These are phyloP conservation scores for Muntiacus reevesi DNA, from an alignment of 2,113 vertebrate species.

Conservation along the genomic window DNA sequence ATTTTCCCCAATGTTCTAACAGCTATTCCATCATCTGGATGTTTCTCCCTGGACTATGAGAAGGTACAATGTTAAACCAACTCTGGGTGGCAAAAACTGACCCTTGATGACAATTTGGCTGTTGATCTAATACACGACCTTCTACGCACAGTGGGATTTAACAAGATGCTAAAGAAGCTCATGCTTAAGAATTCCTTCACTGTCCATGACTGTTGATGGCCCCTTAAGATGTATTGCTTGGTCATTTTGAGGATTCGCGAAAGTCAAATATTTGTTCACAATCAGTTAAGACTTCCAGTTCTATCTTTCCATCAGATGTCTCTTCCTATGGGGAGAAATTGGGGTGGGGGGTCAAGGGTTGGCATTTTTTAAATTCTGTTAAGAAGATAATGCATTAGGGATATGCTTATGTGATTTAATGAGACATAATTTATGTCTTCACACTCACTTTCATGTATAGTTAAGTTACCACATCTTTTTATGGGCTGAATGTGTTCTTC, in stretches of 20 bases:
- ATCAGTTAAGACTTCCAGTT: not conserved
- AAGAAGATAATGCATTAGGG: not conserved
- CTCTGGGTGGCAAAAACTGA: not conserved
- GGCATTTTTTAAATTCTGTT: not conserved
- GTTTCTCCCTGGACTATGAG: not conserved
- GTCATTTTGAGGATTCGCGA: not conserved
- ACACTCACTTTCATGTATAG: not conserved
- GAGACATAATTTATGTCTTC: not conserved
- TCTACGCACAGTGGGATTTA: not conserved
- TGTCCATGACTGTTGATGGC: not conserved
- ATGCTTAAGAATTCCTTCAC: not conserved
- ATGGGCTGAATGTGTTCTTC: not conserved
- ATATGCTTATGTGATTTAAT: not conserved
- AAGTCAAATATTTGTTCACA: not conserved
- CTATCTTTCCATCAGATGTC: not conserved
- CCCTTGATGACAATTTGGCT: not conserved
- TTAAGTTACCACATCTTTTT: not conserved
- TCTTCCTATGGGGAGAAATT: not conserved
- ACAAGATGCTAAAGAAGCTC: not conserved
- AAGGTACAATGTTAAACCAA: not conserved
- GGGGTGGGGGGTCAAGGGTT: not conserved
- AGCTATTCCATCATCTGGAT: not conserved
- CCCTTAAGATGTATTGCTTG: not conserved
- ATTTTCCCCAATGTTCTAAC: not conserved
- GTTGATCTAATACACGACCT: not conserved